Percentiles rank a stretch among this genome's conserved stretches.
phyloP scores from a whole-genome alignment of 2,113 vertebrate genomes.

The Oxyura jamaicensis region DNA sequence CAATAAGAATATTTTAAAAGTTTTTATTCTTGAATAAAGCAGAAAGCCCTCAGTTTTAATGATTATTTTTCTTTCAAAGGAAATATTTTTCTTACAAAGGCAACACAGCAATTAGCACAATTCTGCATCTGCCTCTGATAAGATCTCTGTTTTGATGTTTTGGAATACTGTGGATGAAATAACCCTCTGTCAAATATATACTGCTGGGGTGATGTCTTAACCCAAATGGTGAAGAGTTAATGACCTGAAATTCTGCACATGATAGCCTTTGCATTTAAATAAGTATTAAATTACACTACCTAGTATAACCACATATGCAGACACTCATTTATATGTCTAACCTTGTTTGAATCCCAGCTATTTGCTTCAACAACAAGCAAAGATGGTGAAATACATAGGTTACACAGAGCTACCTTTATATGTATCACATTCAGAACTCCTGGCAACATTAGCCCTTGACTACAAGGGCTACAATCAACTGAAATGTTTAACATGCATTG shows the following conservation, averaged over 20 bases:
- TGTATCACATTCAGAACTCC: background rate
- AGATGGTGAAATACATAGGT: background rate
- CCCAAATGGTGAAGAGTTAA: background rate
- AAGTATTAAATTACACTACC: background rate
- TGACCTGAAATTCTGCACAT: background rate
- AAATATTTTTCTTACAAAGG: background rate
- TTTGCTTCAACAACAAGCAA: background rate
- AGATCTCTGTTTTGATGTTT: background rate
- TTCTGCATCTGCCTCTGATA: background rate
- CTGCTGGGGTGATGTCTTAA: background rate
- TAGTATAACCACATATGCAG: background rate
- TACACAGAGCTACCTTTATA: background rate
- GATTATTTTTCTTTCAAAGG: background rate
- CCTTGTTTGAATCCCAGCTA: background rate
- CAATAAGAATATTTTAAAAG: background rate
- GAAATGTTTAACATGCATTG: background rate
- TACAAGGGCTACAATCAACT: background rate
- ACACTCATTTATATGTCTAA: background rate
- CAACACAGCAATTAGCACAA: background rate
- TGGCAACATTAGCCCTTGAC: background rate
- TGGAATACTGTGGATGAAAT: background rate
- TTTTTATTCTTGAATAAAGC: background rate
- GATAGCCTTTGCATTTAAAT: background rate
- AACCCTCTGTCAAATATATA: background rate
- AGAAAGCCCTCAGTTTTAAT: background rate